phyloP scores from a whole-genome alignment of 1,140 invertebrate genomes.

The Drosophila eugracilis region DNA sequence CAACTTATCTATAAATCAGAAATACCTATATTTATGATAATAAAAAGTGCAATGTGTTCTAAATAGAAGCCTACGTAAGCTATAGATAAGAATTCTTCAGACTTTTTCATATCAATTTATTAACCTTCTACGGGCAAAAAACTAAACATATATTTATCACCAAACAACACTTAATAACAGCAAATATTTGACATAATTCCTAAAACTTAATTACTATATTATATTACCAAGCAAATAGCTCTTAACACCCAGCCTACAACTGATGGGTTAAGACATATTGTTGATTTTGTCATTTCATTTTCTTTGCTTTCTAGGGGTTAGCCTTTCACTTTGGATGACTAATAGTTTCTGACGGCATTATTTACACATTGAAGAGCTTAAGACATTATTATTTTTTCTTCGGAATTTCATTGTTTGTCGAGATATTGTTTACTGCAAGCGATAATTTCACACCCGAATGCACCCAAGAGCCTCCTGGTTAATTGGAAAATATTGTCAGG shows the following conservation, averaged over 20 bases:
- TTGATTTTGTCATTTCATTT: neutral
- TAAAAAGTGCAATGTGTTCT: no score
- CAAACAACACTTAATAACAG: no score
- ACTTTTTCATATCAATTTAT: no score
- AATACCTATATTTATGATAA: no score
- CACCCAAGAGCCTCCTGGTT: conserved; percentile 40
- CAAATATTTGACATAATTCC: no score
- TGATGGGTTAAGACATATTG: neutral
- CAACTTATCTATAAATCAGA: no score
- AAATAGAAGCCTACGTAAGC: no score
- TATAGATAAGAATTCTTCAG: no score
- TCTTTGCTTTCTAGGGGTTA: neutral
- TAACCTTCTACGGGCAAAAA: no score
- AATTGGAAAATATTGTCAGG: conserved; percentile 76
- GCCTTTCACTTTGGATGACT: neutral
- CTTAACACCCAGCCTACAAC: neutral
- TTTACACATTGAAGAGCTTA: neutral
- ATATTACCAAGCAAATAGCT: neutral
- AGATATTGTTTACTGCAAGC: conserved; percentile 12
- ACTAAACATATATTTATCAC: no score
- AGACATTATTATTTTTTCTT: neutral
- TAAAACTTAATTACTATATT: no score
- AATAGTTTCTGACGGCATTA: neutral
- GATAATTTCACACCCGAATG: conserved; percentile 69
- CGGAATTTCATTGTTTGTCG: neutral